Evolutionary conservation across 2,888 invertebrate species (phyloP).

Genomic region (Tenthredo scrophulariae): DNA sequence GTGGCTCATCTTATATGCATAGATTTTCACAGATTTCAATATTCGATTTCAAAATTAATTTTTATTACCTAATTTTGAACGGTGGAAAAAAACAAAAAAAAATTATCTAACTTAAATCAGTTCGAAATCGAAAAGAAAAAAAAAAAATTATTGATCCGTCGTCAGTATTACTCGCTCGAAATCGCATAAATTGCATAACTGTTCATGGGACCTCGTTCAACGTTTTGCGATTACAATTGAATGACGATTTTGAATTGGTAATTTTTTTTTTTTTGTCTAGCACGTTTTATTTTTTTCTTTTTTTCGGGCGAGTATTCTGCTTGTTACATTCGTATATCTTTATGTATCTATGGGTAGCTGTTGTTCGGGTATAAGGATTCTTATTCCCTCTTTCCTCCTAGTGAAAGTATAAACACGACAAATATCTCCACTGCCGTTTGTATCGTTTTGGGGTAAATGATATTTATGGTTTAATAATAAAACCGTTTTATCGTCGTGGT

Average conservation of each 20-base stretch:
- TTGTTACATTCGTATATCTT: neutral
- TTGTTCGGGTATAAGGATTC: neutral
- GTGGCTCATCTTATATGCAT: neutral
- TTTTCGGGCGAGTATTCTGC: neutral
- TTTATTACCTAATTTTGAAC: neutral
- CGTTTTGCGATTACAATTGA: slow-evolving; percentile 1
- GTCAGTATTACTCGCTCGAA: neutral
- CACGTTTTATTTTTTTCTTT: neutral
- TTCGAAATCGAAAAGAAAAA: neutral
- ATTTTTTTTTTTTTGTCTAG: neutral
- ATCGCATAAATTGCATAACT: neutral
- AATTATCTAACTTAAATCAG: neutral
- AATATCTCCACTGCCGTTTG: neutral
- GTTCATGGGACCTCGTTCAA: neutral
- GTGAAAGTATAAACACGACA: slow-evolving; percentile 12
- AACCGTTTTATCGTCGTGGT: neutral
- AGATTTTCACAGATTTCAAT: neutral
- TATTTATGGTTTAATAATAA: slow-evolving; percentile 27
- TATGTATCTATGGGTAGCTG: neutral
- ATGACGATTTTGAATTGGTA: slow-evolving; percentile 4
- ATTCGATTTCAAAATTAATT: neutral
- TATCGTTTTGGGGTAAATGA: slow-evolving; percentile 11
- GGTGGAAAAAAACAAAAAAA: neutral
- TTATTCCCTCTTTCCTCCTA: neutral
- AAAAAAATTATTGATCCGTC: neutral